phyloP scores from a whole-genome alignment of 2,888 invertebrate species.

The Lottia gigantea region DNA sequence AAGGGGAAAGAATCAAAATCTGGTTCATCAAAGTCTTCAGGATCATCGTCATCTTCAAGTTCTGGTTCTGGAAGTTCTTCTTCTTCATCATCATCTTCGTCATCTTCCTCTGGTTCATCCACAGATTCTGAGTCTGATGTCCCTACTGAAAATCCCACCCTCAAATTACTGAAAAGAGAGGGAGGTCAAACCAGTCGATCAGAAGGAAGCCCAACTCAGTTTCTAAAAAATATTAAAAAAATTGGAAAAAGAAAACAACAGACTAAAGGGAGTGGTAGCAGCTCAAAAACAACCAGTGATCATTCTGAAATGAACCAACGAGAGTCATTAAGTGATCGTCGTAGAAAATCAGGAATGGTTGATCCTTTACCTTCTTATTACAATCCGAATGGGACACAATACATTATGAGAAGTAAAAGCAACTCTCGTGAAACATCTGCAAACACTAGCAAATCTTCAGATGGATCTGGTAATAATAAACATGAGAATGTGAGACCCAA shows the following conservation, averaged over 20 bases:
- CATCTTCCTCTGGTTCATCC: background rate
- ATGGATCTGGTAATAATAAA: background rate
- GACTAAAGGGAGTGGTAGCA: background rate
- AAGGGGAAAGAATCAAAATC: conserved; percentile 9
- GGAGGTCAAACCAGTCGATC: background rate
- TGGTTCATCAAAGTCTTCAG: conserved; percentile 20
- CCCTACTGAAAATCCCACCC: background rate
- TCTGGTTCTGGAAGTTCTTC: conserved; percentile 7
- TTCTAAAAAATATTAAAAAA: conserved; percentile 11
- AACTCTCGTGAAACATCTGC: conserved; percentile 4
- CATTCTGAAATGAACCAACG: background rate
- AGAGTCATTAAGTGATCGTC: background rate
- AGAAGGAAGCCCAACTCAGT: conserved; percentile 8
- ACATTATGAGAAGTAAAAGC: conserved; percentile 1
- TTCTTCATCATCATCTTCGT: background rate
- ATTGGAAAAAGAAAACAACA: background rate
- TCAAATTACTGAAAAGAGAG: background rate
- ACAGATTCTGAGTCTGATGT: background rate
- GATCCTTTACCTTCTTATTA: background rate
- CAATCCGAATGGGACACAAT: background rate
- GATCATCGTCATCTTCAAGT: conserved; percentile 20
- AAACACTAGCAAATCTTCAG: background rate
- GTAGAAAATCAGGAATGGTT: background rate
- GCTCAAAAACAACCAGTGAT: background rate
- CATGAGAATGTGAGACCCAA: background rate